Percentiles rank a stretch among this genome's conserved stretches.
Evolutionary conservation across 2,797 vertebrate species (phyloP).

Genomic region (Acipenser ruthenus): DNA sequence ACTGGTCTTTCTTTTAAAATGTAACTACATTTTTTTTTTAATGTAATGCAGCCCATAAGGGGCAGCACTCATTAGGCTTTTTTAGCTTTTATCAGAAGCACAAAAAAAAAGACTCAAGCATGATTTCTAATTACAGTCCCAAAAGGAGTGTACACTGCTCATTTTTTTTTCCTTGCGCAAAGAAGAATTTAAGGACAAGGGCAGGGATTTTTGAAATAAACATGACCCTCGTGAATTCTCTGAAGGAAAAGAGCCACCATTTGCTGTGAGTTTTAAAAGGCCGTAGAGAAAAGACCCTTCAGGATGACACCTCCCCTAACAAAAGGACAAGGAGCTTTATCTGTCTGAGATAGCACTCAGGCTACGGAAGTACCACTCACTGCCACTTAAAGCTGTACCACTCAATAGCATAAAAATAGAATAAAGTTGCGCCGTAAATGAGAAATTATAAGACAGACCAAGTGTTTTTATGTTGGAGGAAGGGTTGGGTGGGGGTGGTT

Average conservation of each 20-base stretch:
- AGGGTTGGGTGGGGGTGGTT: slow-evolving; percentile 13
- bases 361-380: slow-evolving; percentile 55
- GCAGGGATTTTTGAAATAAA: slow-evolving; percentile 57
- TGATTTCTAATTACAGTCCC: slow-evolving; percentile 52
- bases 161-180: slow-evolving; percentile 36
- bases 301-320: slow-evolving; percentile 46
- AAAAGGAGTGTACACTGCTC: slow-evolving; percentile 40
- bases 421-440: slow-evolving; percentile 57
- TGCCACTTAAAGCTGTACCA: slow-evolving; percentile 54
- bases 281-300: slow-evolving; percentile 45
- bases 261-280: slow-evolving; percentile 45
- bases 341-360: slow-evolving; percentile 47
- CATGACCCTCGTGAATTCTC: slow-evolving; percentile 50
- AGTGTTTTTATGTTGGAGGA: slow-evolving; percentile 23
- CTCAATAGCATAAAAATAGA: slow-evolving; percentile 65
- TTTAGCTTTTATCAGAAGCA: slow-evolving; percentile 39
- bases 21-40: slow-evolving; percentile 37
- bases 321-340: slow-evolving; percentile 63
- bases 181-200: slow-evolving; percentile 52
- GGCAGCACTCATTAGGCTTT: slow-evolving; percentile 36
- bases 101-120: slow-evolving; percentile 22
- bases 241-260: slow-evolving; percentile 36
- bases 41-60: slow-evolving; percentile 33
- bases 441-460: slow-evolving; percentile 57
- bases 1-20: no score